Percentiles rank a stretch among this genome's conserved stretches.
phyloP scores from a whole-genome alignment of 2,797 vertebrate genomes.

The Pangasius djambal region DNA sequence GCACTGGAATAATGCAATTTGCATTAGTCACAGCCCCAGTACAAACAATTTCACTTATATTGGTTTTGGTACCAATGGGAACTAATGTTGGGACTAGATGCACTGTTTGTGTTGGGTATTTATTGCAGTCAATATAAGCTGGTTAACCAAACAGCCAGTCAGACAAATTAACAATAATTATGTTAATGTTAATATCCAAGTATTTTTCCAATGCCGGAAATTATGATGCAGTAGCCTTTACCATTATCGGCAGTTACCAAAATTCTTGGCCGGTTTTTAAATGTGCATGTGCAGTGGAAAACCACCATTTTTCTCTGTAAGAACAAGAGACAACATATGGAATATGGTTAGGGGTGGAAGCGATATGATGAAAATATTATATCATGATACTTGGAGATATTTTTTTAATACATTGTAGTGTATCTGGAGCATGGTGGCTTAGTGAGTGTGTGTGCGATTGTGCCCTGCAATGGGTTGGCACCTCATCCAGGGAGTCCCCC shows the following conservation, averaged over 20 bases:
- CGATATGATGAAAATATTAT: not conserved
- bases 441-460: too few relatives aligned
- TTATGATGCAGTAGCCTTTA: not conserved
- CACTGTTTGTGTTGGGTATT: not conserved
- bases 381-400: not conserved
- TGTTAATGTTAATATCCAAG: not conserved
- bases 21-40: not conserved
- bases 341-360: not conserved
- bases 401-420: too few relatives aligned
- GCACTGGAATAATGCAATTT: not conserved
- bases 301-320: not conserved
- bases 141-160: not conserved
- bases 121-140: not conserved
- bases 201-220: not conserved
- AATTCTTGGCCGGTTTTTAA: not conserved
- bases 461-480: too few relatives aligned
- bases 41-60: not conserved
- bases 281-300: not conserved
- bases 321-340: not conserved
- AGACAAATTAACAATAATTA: not conserved
- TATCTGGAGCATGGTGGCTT: not conserved
- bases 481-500: too few relatives aligned
- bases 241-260: not conserved
- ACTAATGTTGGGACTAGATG: not conserved
- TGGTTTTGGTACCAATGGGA: not conserved